Base-by-base conservation (phyloP, 2,888 invertebrate species). In the Dendrolimus houi region DNA sequence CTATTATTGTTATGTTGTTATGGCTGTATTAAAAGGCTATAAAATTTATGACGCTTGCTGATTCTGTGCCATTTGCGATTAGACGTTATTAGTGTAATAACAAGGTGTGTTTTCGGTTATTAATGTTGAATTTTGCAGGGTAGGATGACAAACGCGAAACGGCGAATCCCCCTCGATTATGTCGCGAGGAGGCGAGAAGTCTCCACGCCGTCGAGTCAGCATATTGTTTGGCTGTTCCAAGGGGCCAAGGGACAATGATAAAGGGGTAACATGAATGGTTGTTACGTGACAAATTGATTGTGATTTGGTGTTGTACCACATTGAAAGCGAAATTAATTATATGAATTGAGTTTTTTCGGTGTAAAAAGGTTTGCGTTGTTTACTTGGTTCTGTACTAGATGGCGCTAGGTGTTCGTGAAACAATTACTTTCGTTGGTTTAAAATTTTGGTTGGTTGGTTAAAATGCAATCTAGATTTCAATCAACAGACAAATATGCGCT, bases 1-100 rank as follows among this genome's bases (percentile, higher is more conserved):
- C 89, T 87, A 87, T 88, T 89, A 89, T 87, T 87, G 85, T 85
- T 79, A 75, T 77, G 85, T 79, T 83, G 83, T 87, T 89, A 89
- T 83, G 84, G 87, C 88, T 86, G 84, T 88, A 89, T 90, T 87
- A 90, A 88, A 89, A 75, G 77, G 83, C 81, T 77, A 86, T 90
- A 87, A 89, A 89, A 86, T 87, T 86, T 87, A 89, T 89, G 84
- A 83, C 75, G 82, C 86, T 85, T 83, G 83, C 83, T 70, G 68
- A 82, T 68, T 72, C 64, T 60, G 6, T 6, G 1, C 1, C 57
- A 59, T 1, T 13, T n/a, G 8, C 75, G 61, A 68, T 59, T 62
- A 41, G 40, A 57, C 64, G 68, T 62, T 76, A 59, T 47, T 9
- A 0, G 6, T 6, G 9, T 47, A 47, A 47, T 3, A 9, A 9